Conservation (phyloP, 2,113 vertebrate genomes). For the Indicator indicator region DNA sequence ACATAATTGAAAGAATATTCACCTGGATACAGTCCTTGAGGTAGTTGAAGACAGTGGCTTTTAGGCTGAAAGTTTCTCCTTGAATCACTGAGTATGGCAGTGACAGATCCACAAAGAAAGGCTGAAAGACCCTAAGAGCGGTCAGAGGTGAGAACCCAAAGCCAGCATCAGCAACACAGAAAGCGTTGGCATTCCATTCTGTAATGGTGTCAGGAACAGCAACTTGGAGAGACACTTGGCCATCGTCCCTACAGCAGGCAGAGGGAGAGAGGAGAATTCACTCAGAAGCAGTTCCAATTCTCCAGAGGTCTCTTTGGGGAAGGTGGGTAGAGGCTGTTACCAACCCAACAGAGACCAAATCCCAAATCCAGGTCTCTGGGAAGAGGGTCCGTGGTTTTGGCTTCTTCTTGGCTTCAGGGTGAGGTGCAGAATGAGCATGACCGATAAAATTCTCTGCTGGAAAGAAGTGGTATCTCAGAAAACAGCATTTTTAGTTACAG, state of each 20-base stretch:
- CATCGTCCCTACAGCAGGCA: conserved; percentile 41
- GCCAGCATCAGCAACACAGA: conserved; percentile 81
- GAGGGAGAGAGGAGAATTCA: not conserved
- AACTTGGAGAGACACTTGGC: conserved; percentile 32
- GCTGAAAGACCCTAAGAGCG: conserved; percentile 81
- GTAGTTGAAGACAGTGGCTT: conserved; percentile 86
- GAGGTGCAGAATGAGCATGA: not conserved
- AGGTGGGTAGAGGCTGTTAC: conserved; percentile 17
- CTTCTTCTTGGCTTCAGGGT: not conserved
- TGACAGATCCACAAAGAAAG: conserved; percentile 86
- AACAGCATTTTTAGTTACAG: not conserved
- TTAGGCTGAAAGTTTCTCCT: conserved; percentile 83
- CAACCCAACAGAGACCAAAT: conserved; percentile 81
- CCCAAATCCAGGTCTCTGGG: conserved; percentile 90
- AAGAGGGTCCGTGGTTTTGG: conserved; percentile 65
- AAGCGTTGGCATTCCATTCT: conserved; percentile 82
- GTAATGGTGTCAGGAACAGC: conserved; percentile 88
- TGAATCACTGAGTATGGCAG: conserved; percentile 86
- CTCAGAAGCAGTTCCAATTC: not conserved
- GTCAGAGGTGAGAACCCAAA: conserved; percentile 80
- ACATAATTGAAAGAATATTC: not conserved
- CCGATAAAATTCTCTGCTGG: not conserved
- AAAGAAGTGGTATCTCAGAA: not conserved
- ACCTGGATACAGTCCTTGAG: conserved; percentile 73
- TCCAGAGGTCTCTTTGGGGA: not conserved